Evolutionary conservation across 2,888 invertebrate species (phyloP).

Genomic region (Hirtodrosophila histrioides): DNA sequence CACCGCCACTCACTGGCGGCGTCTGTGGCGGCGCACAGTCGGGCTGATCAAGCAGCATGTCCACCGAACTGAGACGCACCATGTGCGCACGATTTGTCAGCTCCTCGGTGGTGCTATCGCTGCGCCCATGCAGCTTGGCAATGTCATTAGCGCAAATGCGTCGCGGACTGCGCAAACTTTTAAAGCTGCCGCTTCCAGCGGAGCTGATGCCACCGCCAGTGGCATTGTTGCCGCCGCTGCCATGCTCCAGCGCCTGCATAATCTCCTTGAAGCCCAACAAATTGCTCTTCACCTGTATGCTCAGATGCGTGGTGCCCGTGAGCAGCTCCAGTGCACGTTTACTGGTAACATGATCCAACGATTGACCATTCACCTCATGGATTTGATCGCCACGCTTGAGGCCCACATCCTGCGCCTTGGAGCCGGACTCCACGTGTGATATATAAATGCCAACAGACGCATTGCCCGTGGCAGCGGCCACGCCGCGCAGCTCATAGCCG

Average conservation of each 20-base stretch:
- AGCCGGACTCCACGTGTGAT: conserved; percentile 95
- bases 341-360: conserved; percentile 96
- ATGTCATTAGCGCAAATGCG: conserved; percentile 86
- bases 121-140: conserved; percentile 87
- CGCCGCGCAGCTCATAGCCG: conserved; percentile 90
- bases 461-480: conserved; percentile 84
- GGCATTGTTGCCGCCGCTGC: conserved; percentile 70
- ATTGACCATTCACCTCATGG: conserved; percentile 98
- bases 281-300: conserved; percentile 98
- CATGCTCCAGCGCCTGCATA: conserved; percentile 84
- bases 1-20: conserved; percentile 52
- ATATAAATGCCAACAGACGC: conserved; percentile 94
- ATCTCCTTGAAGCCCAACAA: conserved; percentile 92
- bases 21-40: conserved; percentile 83
- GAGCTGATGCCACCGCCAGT: conserved; percentile 30
- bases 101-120: conserved; percentile 76
- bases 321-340: conserved; percentile 96
- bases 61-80: conserved; percentile 90
- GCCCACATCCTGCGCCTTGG: conserved; percentile 97
- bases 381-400: conserved; percentile 99
- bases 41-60: conserved; percentile 85
- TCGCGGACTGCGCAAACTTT: conserved; percentile 78
- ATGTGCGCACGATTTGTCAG: conserved; percentile 75
- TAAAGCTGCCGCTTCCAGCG: conserved; percentile 59
- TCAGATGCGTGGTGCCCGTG: conserved; percentile 96